A percentile compares a stretch with the other conserved stretches of the same genome.
Conservation (phyloP, 2,888 invertebrate species). For the Apodemia duryi region DNA sequence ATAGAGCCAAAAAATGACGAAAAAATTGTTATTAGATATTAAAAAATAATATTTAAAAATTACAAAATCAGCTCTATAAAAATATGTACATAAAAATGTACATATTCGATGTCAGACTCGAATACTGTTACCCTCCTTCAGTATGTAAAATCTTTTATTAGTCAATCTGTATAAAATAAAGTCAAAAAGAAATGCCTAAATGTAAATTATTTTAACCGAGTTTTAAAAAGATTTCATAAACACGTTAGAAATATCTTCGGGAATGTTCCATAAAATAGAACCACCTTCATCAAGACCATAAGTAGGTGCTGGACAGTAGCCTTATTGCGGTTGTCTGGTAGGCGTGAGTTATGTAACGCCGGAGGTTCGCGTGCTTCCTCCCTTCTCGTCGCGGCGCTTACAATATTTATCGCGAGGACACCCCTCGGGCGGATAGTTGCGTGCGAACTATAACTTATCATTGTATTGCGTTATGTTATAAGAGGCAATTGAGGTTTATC, state of each 20-base stretch:
- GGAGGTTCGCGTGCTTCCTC: constrained; percentile 28
- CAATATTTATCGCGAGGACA: constrained; percentile 20
- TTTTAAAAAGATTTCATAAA: not conserved
- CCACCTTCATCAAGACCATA: constrained; percentile 17
- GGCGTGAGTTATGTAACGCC: constrained; percentile 27
- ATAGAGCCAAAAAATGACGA: no score
- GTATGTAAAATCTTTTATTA: no score
- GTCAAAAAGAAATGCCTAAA: no score
- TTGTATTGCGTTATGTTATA: constrained; percentile 11
- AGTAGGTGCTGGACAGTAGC: constrained; percentile 25
- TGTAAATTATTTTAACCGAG: no score
- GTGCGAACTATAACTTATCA: constrained; percentile 18
- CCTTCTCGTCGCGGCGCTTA: constrained; percentile 22
- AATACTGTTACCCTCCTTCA: no score
- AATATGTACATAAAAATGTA: no score
- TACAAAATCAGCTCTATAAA: no score
- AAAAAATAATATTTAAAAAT: no score
- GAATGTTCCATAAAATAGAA: constrained; percentile 9
- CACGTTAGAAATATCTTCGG: not conserved
- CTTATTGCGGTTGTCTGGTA: constrained; percentile 22
- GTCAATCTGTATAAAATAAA: no score
- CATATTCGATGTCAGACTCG: no score
- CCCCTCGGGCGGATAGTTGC: constrained; percentile 17
- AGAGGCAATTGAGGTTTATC: not conserved
- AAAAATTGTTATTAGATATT: no score